Evolutionary conservation across 2,888 invertebrate genomes (phyloP).

Genomic region (Lasius platythorax): DNA sequence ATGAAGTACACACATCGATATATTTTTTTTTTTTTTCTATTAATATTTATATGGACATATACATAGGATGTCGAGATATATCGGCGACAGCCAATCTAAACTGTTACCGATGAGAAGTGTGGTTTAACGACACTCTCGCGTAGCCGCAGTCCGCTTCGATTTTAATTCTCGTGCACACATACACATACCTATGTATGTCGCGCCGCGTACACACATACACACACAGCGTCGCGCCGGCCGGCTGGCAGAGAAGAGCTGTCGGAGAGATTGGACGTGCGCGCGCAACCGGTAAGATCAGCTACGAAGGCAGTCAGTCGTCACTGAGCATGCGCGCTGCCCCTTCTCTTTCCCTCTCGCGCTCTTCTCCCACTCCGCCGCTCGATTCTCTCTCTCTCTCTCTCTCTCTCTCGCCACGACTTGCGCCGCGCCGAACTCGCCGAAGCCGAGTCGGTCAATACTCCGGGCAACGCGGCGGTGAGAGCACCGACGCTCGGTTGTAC

Average conservation of each 20-base stretch:
- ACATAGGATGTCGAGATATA: not conserved
- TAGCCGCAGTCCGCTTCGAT: conserved; percentile 4
- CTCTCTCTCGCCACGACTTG: conserved; percentile 62
- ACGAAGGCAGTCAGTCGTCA: conserved; percentile 54
- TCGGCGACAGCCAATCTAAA: not conserved
- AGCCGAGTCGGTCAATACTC: conserved; percentile 85
- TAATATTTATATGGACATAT: not conserved
- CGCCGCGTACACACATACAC: not conserved
- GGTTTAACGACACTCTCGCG: not conserved
- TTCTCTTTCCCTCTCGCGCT: conserved; percentile 41
- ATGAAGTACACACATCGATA: not conserved
- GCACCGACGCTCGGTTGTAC: conserved; percentile 73
- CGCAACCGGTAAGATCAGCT: conserved; percentile 46
- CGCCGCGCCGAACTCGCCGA: conserved; percentile 68
- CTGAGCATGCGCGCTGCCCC: conserved; percentile 60
- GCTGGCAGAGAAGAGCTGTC: not conserved
- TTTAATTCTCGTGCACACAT: conserved; percentile 28
- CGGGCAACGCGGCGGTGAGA: conserved; percentile 82
- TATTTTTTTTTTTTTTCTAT: not conserved
- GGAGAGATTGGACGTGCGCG: conserved; percentile 49
- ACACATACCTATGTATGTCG: no score
- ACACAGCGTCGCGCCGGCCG: conserved; percentile 25
- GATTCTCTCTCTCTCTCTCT: conserved; percentile 23
- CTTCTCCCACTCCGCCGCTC: conserved; percentile 9
- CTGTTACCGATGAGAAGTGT: conserved; percentile 16